Base-by-base conservation (phyloP, 2,888 invertebrate species). In the Coleophora deauratella region DNA sequence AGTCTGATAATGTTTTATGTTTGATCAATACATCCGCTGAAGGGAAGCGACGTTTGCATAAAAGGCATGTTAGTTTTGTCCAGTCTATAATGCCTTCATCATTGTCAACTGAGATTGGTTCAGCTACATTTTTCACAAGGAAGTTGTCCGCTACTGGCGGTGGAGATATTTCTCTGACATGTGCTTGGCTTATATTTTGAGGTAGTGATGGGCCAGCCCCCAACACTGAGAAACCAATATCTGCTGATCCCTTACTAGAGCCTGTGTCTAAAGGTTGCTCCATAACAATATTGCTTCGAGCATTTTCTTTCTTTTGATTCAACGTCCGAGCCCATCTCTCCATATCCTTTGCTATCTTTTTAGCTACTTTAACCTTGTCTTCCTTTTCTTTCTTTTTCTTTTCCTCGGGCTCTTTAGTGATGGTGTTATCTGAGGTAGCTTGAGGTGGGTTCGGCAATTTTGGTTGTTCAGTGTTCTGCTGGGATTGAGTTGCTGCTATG, bases 331-430 rank as follows among this genome's bases (percentile, higher is more conserved):
- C 99, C 99, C 99, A 99, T 41, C 89, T 75, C 49, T 89, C 90
- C 90, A 90, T 89, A 53, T 89, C 92, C 82, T 98, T 98, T 0
- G 98, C 98, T 54, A 98, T 98, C 74, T 97, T 97, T 70, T 98
- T 98, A 4, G 98, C 98, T 9, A 97, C 96, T 80, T 98, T 98
- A 0, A 97, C 97, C 82, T 98, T 97, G 58, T 97, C 97, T 46
- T 94, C 94, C 57, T 95, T 95, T 35, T 89, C 91, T 54, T 89
- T 91, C 69, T 93, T 94, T 72, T 91, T 91, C 47, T 89, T 90
- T 45, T 90, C 89, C 10, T 78, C 79, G 0, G 75, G 72, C 12
- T 84, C 82, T 53, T 77, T 78, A 3, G 51, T 55, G 40, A 75
- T 77, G 1, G 75, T 76, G 30, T 73, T 70, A 33, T 72, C 73